A percentile compares a stretch with the other conserved stretches of the same genome.
Conservation (phyloP, 1,140 invertebrate genomes). For the Rhopalosiphum padi region DNA sequence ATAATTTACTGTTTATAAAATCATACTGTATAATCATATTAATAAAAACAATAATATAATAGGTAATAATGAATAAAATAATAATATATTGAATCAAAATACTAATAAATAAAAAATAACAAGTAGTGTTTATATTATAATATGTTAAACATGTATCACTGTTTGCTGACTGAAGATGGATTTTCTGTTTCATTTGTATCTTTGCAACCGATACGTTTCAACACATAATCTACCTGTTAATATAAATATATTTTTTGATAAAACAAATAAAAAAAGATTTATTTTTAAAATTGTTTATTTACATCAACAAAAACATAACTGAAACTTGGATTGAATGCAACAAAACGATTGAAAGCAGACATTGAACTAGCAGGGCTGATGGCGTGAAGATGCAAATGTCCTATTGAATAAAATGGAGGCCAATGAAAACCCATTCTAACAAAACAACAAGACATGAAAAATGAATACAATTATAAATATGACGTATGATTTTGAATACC, state of each 20-base stretch:
- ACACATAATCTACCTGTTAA: conserved; percentile 37
- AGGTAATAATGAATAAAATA: neutral
- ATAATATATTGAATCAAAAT: neutral
- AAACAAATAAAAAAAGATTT: neutral
- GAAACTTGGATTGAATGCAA: conserved; percentile 18
- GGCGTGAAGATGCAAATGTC: conserved; percentile 86
- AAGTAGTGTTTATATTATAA: neutral
- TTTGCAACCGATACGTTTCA: neutral
- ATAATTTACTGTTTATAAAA: neutral
- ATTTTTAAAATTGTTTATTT: neutral
- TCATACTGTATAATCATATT: neutral
- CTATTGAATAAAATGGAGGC: conserved; percentile 86
- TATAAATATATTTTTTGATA: neutral
- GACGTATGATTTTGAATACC: conserved; percentile 8
- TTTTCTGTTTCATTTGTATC: neutral
- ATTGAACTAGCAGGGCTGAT: conserved; percentile 83
- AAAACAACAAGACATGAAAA: conserved; percentile 43
- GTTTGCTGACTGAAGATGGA: neutral
- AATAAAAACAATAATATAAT: neutral
- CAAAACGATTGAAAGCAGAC: conserved; percentile 63
- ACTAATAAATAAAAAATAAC: neutral
- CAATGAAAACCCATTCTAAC: conserved; percentile 84
- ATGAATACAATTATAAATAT: conserved; percentile 22
- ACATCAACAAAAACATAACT: conserved; percentile 43
- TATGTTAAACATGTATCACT: neutral